Conservation (phyloP, 1,140 invertebrate species). For the Episyrphus balteatus region DNA sequence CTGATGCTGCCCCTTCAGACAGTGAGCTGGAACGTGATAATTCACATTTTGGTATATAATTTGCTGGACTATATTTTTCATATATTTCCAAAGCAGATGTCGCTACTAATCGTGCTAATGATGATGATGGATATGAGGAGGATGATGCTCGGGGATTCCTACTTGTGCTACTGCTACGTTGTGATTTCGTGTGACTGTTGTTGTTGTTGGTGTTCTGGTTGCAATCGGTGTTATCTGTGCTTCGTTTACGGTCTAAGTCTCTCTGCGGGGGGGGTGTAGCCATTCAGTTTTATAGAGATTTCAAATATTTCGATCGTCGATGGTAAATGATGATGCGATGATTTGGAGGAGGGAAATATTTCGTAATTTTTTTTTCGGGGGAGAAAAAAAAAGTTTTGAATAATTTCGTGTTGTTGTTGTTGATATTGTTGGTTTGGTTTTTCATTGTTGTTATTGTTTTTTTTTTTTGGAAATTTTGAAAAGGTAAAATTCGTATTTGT, state of each 20-base stretch:
- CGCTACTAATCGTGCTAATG: conserved; percentile 32
- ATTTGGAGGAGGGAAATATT: too few relatives aligned
- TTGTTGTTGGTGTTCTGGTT: conserved; percentile 2
- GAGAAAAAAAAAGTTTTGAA: conserved; percentile 4
- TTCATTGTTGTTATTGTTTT: neutral
- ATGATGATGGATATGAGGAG: conserved; percentile 33
- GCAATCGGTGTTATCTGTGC: conserved; percentile 5
- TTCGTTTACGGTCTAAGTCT: conserved; percentile 13
- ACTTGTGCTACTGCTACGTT: neutral
- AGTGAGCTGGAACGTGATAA: conserved; percentile 37
- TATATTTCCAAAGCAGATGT: conserved; percentile 35
- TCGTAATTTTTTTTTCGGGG: too few relatives aligned
- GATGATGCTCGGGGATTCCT: conserved; percentile 20
- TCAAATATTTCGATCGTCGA: conserved; percentile 7
- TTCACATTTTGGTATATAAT: conserved; percentile 37
- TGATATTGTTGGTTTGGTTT: conserved; percentile 8
- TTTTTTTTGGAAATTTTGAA: too few relatives aligned
- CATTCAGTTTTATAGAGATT: conserved; percentile 14
- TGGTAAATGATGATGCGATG: neutral
- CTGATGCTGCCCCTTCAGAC: conserved; percentile 3
- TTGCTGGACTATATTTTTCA: conserved; percentile 36
- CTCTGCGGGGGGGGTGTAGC: conserved; percentile 12
- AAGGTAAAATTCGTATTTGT: neutral
- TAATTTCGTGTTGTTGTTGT: conserved; percentile 4
- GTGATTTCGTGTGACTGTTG: conserved; percentile 9